Conservation (phyloP, 1,140 invertebrate species). For the Apolygus lucorum region DNA sequence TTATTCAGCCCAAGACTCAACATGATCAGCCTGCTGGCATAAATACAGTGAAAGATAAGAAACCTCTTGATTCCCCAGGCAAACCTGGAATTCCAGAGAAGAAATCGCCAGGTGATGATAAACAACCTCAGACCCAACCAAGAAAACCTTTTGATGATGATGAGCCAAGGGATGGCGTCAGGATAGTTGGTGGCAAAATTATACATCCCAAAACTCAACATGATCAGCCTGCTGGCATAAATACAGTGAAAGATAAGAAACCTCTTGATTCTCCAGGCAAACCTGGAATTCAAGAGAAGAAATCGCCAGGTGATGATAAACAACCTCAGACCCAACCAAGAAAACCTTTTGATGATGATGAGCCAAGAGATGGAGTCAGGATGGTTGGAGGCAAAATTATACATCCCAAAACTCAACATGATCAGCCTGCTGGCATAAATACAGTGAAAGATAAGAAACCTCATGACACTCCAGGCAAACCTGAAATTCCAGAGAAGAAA, state of each 20-base stretch:
- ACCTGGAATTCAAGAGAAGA: too few species aligned
- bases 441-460: too few species aligned
- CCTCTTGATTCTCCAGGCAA: too few species aligned
- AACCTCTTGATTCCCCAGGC: too few species aligned
- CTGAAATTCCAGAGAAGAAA: not conserved
- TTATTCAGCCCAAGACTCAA: slow-evolving; percentile 6
- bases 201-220: slow-evolving; percentile 5
- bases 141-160: not conserved
- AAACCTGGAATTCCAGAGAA: too few species aligned
- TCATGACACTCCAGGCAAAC: not conserved
- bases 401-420: not conserved
- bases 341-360: too few species aligned
- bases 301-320: too few species aligned
- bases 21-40: slow-evolving; percentile 10
- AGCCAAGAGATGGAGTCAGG: not conserved
- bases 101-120: too few species aligned
- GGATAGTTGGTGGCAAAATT: not conserved
- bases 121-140: not conserved
- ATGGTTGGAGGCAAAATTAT: not conserved
- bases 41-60: not conserved
- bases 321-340: too few species aligned
- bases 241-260: not conserved
- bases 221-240: slow-evolving; percentile 12
- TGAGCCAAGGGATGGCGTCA: too few species aligned
- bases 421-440: not conserved